A percentile compares a stretch with the other conserved stretches of the same genome.
phyloP scores from a whole-genome alignment of 2,797 vertebrate species.

The Mus minutoides region DNA sequence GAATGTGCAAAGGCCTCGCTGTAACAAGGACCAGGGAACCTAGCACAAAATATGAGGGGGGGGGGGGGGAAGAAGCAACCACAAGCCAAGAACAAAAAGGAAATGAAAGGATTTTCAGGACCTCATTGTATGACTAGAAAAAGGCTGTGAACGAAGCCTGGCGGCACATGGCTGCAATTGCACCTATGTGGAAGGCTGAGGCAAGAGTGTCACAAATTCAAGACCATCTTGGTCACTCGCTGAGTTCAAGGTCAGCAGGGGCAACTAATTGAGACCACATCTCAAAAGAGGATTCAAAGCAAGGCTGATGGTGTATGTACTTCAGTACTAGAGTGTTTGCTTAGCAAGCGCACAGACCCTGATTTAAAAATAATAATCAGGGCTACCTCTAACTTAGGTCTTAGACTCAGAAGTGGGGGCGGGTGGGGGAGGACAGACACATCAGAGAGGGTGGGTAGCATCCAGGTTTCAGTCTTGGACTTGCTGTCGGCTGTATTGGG shows the following conservation, averaged over 20 bases:
- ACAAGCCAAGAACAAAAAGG: slow-evolving; percentile 23
- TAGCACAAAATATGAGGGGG: not conserved
- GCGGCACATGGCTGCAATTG: not conserved
- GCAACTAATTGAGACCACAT: not conserved
- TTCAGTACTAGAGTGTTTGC: not conserved
- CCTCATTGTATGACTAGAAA: not conserved
- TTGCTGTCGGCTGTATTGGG: not conserved
- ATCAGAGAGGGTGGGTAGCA: not conserved
- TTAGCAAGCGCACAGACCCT: not conserved
- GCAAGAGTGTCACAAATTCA: not conserved
- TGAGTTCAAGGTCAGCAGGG: not conserved
- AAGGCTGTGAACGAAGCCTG: not conserved
- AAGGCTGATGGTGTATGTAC: too few species aligned
- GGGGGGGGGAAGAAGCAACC: not conserved
- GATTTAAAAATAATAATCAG: not conserved
- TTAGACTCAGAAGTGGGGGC: not conserved
- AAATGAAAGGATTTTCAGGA: not conserved
- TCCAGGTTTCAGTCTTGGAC: not conserved
- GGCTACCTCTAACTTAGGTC: not conserved
- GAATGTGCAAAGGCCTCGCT: slow-evolving; percentile 4
- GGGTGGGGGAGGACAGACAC: not conserved
- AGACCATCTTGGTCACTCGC: not conserved
- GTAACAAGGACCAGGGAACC: not conserved
- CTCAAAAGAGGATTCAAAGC: not conserved
- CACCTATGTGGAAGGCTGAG: not conserved